Evolutionary conservation across 2,113 vertebrate genomes (phyloP), one percentile per base, ranked within the genome.

Genomic region (Spea bombifrons): DNA sequence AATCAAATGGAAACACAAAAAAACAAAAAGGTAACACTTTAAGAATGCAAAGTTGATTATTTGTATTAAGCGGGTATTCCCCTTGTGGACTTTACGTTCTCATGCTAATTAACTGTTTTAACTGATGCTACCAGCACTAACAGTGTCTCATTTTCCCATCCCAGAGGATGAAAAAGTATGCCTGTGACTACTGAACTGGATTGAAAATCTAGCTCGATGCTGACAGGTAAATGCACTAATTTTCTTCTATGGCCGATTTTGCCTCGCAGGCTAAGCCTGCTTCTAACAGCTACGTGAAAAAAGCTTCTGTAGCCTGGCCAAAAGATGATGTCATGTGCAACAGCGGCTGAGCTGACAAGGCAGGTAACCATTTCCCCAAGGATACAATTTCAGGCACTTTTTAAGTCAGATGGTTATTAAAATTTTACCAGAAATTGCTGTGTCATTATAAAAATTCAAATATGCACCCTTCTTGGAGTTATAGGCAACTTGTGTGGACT

Each of bases 211-310:
- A 98, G 94, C 93, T 90, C 88, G 90, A 94, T 91, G 96, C 94
- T 97, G 96, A 98, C 95, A 98, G 96, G 93, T 96, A 98, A 98
- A 97, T 96, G 94, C 93, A 94, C 94, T 97, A 96, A 98, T 98
- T 97, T 98, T 96, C 94, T 92, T 92, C 91, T 94, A 91, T 94
- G 93, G 92, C 88, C 84, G 79, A 87, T 91, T 93, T 94, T 93
- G 92, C 94, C 90, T 95, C 92, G 86, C 90, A 83, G 91, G 92
- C 91, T 94, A 91, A 92, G 89, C 88, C 90, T 91, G 89, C 87
- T 91, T 92, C 91, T 89, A 89, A 92, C 90, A 91, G 92, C 90
- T 92, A 90, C 83, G 89, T 92, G 86, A 90, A 89, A 89, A 59
- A 86, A 91, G 85, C 89, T 74, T 91, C 89, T 93, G 90, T 93